Percentiles rank a stretch among this genome's conserved stretches.
phyloP scores from a whole-genome alignment of 2,888 invertebrate genomes.

The Dasysyrphus albostriatus region DNA sequence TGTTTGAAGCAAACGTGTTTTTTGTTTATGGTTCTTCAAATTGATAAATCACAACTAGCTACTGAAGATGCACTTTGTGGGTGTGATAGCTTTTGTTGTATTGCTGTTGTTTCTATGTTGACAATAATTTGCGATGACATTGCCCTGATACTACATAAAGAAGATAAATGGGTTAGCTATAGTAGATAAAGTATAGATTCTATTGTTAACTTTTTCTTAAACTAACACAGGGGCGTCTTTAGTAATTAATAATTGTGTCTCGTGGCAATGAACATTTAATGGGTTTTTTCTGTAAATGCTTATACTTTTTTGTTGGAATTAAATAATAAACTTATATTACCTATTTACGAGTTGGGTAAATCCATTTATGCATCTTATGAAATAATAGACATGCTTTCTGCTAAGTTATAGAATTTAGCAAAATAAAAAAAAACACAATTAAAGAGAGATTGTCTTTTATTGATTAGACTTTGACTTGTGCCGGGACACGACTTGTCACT shows the following conservation, averaged over 20 bases:
- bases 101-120: conserved; percentile 19
- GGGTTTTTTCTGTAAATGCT: not conserved
- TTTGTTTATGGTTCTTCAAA: conserved; percentile 24
- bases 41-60: conserved; percentile 15
- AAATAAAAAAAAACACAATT: too few relatives aligned
- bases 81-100: conserved; percentile 39
- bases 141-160: conserved; percentile 37
- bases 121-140: conserved; percentile 28
- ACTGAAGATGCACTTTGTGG: conserved; percentile 38
- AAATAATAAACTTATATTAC: not conserved
- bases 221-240: conserved; percentile 27
- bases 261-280: conserved; percentile 23
- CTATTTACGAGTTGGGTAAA: not conserved
- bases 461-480: too few relatives aligned
- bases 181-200: not conserved
- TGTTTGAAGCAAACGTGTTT: conserved; percentile 26
- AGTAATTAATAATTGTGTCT: not conserved
- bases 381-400: not conserved
- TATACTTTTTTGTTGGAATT: not conserved
- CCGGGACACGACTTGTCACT: too few relatives aligned
- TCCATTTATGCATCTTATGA: not conserved
- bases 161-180: conserved; percentile 43
- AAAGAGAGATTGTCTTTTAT: too few relatives aligned
- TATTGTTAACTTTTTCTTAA: conserved; percentile 12
- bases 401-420: not conserved